Evolutionary conservation across 2,113 vertebrate genomes (phyloP), one percentile per base, ranked within the genome.

Genomic region (Agapornis roseicollis): DNA sequence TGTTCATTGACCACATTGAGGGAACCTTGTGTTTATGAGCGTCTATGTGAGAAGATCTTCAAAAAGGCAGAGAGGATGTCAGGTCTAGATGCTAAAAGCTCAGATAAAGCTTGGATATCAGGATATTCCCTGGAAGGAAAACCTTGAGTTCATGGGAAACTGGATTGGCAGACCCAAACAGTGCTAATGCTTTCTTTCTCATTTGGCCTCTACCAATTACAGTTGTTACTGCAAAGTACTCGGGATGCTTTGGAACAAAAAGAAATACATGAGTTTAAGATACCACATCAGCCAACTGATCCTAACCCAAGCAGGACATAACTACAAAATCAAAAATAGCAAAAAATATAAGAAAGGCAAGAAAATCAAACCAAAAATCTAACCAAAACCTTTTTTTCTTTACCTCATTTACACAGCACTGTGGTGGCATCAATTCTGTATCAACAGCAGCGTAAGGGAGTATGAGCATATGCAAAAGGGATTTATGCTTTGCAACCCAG

Each of bases 391-490:
- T 50, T 29, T 4, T 68, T 73, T 82, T 64, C 44, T 63, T 69
- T 65, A n/a, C 47, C 65, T 52, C 37, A 15, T 9, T 44, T 58
- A 61, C 9, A 23, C 11, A 50, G 64, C 61, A 24, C 4, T 7
- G 23, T 0, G 0, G 18, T 3, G 1, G 52, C 46, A 63, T 27
- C 11, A 10, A 13, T 25, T 49, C 50, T 31, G 7, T 22, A 23
- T 9, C 1, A 49, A 29, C 11, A 31, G 79, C n/a, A 49, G 16
- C 2, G 8, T 8, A n/a, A 83, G 31, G 27, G 7, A 64, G 60
- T 2, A 0, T 22, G 35, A 17, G 28, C 17, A 4, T 25, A 31
- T 0, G 1, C 0, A 0, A 0, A 46, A 41, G 28, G 23, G 6
- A 61, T 56, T 49, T 28, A 10, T 1, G 6, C 29, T 44, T 31